A percentile compares a stretch with the other conserved stretches of the same genome.
Conservation (phyloP, 2,888 invertebrate species). For the Bibio marci region DNA sequence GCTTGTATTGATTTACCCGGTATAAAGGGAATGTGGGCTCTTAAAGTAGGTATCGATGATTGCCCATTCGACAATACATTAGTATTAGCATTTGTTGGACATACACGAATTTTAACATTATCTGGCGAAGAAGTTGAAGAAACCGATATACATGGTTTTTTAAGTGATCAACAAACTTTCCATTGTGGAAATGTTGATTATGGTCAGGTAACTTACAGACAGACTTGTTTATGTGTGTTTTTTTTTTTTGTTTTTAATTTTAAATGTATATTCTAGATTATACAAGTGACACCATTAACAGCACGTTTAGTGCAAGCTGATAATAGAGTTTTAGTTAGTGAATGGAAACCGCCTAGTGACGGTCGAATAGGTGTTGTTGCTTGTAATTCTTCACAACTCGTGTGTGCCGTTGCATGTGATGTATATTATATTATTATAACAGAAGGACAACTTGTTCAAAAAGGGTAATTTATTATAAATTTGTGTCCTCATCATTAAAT, state of each 20-base stretch:
- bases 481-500: too few relatives aligned
- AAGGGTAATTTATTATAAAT: constrained; percentile 10
- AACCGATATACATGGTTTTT: constrained; percentile 82
- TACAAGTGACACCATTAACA: constrained; percentile 52
- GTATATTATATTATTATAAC: constrained; percentile 66
- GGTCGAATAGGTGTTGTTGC: constrained; percentile 77
- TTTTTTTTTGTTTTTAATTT: background rate
- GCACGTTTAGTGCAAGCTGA: constrained; percentile 53
- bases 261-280: constrained; percentile 27
- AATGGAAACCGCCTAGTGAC: constrained; percentile 55
- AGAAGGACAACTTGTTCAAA: constrained; percentile 42
- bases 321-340: constrained; percentile 44
- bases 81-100: constrained; percentile 91
- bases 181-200: constrained; percentile 80
- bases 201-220: constrained; percentile 43
- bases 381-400: constrained; percentile 56
- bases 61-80: constrained; percentile 66
- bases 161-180: constrained; percentile 84
- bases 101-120: constrained; percentile 76
- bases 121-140: constrained; percentile 97
- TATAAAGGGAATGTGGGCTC: constrained; percentile 96
- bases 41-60: constrained; percentile 49
- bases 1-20: constrained; percentile 94
- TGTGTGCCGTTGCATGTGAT: constrained; percentile 76
- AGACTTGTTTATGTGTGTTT: background rate